Base-by-base conservation (phyloP, 1,140 invertebrate genomes). In the Batillaria attramentaria region DNA sequence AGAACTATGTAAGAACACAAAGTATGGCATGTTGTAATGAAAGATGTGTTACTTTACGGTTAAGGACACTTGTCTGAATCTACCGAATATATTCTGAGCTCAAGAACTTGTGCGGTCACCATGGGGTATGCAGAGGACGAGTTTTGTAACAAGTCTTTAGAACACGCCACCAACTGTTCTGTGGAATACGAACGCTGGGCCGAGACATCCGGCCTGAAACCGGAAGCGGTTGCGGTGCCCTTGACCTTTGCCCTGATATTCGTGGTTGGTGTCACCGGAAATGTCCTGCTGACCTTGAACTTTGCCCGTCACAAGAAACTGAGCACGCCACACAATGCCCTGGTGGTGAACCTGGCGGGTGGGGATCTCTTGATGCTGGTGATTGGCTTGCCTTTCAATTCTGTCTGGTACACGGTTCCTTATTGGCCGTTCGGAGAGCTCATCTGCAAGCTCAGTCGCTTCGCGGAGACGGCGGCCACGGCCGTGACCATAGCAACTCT, bases 401-500 rank as follows among this genome's bases (percentile, higher is more conserved):
- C 94, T 8, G 94, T 94, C 0, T 93, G 97, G 2, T 98, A 97
- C 91, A 96, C 95, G 0, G 88, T 96, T 80, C 95, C 96, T 72
- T 95, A 94, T 2, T 98, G 96, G 96, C 95, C 95, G 0, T 96
- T 94, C 90, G 95, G 95, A 8, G 91, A 93, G 39, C 80, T 93
- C 3, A 90, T 96, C 0, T 97, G 96, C 89, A 84, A 84, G 72
- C 18, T 85, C 0, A 87, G 82, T 78, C 80, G 83, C 28, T 84
- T 83, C 54, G 73, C 80, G 20, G 81, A 85, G 28, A 87, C 77
- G 94, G 94, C 84, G 90, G 95, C 24, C 94, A 94, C 1, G 95
- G 97, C 91, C 95, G 94, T 79, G 93, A 95, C 39, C 95, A 89
- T 98, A 10, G 97, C 97, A 88, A 97, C 96, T 0, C 91, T 98